phyloP scores from a whole-genome alignment of 2,888 invertebrate genomes.

The Sarcophaga subvicina region DNA sequence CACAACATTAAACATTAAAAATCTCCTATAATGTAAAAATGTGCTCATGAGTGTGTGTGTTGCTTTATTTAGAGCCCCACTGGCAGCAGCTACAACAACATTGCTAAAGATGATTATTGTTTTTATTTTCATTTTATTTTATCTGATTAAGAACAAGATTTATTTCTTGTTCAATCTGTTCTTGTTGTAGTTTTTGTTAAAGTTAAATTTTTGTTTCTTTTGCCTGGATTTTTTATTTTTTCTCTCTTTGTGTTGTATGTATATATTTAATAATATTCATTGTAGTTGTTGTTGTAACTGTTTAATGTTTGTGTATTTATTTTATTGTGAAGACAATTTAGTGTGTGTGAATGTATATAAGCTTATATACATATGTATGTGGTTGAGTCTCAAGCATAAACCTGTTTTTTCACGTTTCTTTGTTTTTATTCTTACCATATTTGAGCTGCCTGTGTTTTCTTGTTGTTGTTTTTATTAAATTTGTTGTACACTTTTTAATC shows the following conservation, averaged over 20 bases:
- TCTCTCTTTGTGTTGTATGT: slow-evolving; percentile 27
- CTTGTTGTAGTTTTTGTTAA: slow-evolving; percentile 13
- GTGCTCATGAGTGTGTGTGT: slow-evolving; percentile 2
- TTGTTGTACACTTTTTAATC: not conserved
- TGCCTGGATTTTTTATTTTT: slow-evolving; percentile 29
- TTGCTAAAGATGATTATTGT: slow-evolving; percentile 27
- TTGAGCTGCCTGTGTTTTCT: not conserved
- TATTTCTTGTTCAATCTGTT: slow-evolving; percentile 68
- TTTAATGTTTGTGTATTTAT: slow-evolving; percentile 1
- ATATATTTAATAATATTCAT: slow-evolving; percentile 36
- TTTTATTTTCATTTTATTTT: slow-evolving; percentile 58
- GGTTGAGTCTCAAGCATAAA: slow-evolving; percentile 40
- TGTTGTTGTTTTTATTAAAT: not conserved
- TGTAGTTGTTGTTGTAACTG: slow-evolving; percentile 37
- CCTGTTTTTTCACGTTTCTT: slow-evolving; percentile 45
- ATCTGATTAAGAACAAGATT: slow-evolving; percentile 72
- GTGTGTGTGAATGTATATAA: too few species aligned
- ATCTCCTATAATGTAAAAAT: not conserved
- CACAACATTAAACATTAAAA: not conserved
- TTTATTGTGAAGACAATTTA: not conserved
- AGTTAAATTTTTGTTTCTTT: not conserved
- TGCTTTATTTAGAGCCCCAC: slow-evolving; percentile 45
- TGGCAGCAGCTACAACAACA: slow-evolving; percentile 44
- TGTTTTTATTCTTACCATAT: slow-evolving; percentile 6
- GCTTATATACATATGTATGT: slow-evolving; percentile 13